Percentiles rank a stretch among this genome's conserved stretches.
phyloP scores from a whole-genome alignment of 2,113 vertebrate species.

The Sigmodon hispidus region DNA sequence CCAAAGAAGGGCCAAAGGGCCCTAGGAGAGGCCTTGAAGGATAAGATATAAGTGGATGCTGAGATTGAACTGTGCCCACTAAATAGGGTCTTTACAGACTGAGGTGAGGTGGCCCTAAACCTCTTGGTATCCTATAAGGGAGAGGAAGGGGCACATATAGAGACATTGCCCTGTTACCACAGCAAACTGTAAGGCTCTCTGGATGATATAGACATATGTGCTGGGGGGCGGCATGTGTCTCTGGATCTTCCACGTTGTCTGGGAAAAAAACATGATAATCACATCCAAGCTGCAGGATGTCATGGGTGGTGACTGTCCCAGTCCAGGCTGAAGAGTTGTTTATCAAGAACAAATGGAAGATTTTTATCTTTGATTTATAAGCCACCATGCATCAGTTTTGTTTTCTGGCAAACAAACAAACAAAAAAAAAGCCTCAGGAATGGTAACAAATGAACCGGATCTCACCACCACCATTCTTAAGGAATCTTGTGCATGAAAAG shows the following conservation, averaged over 20 bases:
- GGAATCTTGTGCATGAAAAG: neutral
- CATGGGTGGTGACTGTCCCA: neutral
- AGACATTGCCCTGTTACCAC: neutral
- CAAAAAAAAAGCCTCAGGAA: neutral
- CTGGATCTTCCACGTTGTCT: neutral
- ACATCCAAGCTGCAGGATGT: neutral
- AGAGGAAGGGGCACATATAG: neutral
- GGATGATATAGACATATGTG: neutral
- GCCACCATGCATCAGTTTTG: rapidly evolving
- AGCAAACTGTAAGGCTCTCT: neutral
- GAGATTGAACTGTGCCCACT: neutral
- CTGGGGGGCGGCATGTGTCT: no score
- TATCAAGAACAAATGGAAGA: neutral
- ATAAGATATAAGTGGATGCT: no score
- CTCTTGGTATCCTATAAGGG: neutral
- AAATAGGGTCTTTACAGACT: neutral
- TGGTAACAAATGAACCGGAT: neutral
- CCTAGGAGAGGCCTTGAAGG: neutral
- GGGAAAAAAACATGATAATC: no score
- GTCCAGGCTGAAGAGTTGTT: neutral
- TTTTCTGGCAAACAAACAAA: neutral
- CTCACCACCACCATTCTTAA: neutral
- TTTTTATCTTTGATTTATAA: neutral
- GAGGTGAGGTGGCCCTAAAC: neutral
- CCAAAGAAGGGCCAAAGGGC: neutral